Percentiles rank a stretch among this genome's conserved stretches.
Conservation (phyloP, 2,113 vertebrate species). For the Struthio camelus region DNA sequence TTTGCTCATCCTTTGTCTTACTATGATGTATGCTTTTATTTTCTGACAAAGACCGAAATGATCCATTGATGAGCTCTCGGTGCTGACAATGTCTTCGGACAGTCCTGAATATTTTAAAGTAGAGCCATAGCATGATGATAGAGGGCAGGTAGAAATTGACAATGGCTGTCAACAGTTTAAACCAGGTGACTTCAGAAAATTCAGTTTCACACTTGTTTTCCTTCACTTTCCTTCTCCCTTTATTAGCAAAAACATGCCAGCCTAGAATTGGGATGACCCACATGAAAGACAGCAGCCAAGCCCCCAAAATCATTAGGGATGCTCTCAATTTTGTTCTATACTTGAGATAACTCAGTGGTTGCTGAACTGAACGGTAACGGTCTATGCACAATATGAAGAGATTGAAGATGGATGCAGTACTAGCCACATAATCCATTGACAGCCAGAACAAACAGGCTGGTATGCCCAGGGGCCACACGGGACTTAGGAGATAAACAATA, state of each 20-base stretch:
- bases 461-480: slow-evolving; percentile 81
- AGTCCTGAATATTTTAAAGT: slow-evolving; percentile 86
- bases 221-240: not conserved
- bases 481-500: slow-evolving; percentile 83
- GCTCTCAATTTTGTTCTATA: slow-evolving; percentile 91
- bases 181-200: slow-evolving; percentile 90
- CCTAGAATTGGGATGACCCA: slow-evolving; percentile 94
- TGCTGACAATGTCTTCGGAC: slow-evolving; percentile 86
- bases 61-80: slow-evolving; percentile 77
- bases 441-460: slow-evolving; percentile 92
- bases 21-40: not conserved
- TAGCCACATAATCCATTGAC: slow-evolving; percentile 97
- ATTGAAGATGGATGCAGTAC: slow-evolving; percentile 95
- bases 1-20: slow-evolving; percentile 13
- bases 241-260: slow-evolving; percentile 80
- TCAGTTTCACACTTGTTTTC: slow-evolving; percentile 87
- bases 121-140: slow-evolving; percentile 92
- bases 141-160: slow-evolving; percentile 95
- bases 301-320: slow-evolving; percentile 80
- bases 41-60: slow-evolving; percentile 11
- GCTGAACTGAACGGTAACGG: slow-evolving; percentile 90
- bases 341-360: slow-evolving; percentile 87
- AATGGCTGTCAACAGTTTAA: slow-evolving; percentile 89
- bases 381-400: slow-evolving; percentile 93
- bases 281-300: slow-evolving; percentile 88